A percentile compares a stretch with the other conserved stretches of the same genome.
phyloP scores from a whole-genome alignment of 2,888 invertebrate species.

The Xylocampa areola region DNA sequence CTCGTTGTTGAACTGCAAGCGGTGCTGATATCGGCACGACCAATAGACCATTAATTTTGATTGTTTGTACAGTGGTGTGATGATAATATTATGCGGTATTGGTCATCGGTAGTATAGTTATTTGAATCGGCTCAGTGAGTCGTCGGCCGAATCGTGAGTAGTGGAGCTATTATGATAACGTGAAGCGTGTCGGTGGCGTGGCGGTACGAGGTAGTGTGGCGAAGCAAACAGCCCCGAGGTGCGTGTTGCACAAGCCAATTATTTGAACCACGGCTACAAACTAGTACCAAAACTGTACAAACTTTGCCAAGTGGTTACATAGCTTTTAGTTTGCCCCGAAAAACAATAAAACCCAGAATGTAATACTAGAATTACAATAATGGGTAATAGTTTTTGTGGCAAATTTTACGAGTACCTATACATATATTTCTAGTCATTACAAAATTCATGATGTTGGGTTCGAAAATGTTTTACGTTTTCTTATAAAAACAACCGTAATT shows the following conservation, averaged over 20 bases:
- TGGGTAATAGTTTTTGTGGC: no score
- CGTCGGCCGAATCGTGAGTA: constrained; percentile 28
- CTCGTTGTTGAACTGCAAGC: constrained; percentile 36
- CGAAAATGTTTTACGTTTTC: no score
- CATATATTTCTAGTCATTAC: no score
- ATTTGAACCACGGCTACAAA: constrained; percentile 62
- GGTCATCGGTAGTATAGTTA: constrained; percentile 30
- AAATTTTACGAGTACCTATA: no score
- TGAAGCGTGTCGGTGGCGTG: constrained; percentile 23
- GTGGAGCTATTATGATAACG: constrained; percentile 57
- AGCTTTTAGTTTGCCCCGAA: constrained; percentile 37
- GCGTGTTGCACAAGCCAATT: constrained; percentile 48
- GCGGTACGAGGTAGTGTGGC: constrained; percentile 20
- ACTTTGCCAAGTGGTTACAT: constrained; percentile 43
- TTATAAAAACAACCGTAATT: constrained; percentile 30
- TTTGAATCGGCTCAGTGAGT: constrained; percentile 41
- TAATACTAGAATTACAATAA: no score
- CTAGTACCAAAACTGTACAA: no score
- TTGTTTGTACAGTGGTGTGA: constrained; percentile 51
- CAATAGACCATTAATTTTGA: constrained; percentile 58
- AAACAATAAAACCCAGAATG: constrained; percentile 17
- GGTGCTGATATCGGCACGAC: constrained; percentile 42
- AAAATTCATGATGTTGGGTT: no score
- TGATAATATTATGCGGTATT: constrained; percentile 55
- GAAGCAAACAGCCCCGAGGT: constrained; percentile 53